A percentile compares a stretch with the other conserved stretches of the same genome.
These are phyloP conservation scores for Celastrina argiolus DNA, from an alignment of 2,888 invertebrate genomes.

Conservation along the genomic window DNA sequence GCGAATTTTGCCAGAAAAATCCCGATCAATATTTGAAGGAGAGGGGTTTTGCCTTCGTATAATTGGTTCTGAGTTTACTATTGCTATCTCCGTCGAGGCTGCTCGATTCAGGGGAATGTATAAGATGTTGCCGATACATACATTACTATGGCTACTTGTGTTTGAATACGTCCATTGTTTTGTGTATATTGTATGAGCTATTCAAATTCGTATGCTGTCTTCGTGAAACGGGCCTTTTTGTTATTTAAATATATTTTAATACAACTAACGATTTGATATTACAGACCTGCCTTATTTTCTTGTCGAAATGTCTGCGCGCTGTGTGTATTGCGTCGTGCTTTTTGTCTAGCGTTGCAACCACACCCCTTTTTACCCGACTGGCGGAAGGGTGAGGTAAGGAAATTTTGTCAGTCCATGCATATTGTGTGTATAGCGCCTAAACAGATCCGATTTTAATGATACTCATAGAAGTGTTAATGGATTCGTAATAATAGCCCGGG, in stretches of 20 bases:
- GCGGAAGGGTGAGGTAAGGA: no score
- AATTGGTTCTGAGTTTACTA: constrained; percentile 64
- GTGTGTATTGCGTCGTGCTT: no score
- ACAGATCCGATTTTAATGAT: no score
- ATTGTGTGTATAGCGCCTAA: no score
- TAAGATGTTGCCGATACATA: constrained; percentile 19
- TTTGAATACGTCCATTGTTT: not conserved
- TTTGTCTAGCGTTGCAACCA: no score
- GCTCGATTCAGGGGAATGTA: constrained; percentile 40
- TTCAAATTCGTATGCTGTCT: not conserved
- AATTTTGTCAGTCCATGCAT: no score
- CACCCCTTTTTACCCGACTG: no score
- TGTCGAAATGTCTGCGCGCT: no score
- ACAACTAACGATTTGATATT: no score
- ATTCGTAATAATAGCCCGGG: no score
- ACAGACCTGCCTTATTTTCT: no score
- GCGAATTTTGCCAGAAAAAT: constrained; percentile 61
- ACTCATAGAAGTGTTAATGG: no score
- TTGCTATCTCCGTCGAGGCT: constrained; percentile 49
- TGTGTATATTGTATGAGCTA: not conserved
- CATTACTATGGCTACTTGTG: not conserved
- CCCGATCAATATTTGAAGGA: constrained; percentile 67
- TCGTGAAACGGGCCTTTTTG: not conserved
- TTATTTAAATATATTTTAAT: not conserved
- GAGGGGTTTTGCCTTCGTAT: constrained; percentile 49